Evolutionary conservation across 2,797 vertebrate genomes (phyloP).

Genomic region (Coreius guichenoti): DNA sequence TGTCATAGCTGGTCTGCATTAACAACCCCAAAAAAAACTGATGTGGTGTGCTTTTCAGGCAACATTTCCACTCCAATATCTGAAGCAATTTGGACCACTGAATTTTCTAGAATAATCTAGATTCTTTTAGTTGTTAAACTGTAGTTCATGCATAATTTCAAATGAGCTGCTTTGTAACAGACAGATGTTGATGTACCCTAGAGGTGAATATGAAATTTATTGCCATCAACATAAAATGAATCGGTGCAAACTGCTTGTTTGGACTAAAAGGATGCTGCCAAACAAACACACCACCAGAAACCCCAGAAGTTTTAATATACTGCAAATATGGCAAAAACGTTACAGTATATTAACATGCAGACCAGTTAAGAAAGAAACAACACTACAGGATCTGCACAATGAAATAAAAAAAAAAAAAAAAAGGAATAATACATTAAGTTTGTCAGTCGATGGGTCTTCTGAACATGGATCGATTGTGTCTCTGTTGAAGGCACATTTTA

Average conservation of each 20-base stretch:
- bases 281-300: conserved; percentile 39
- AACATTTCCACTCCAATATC: neutral
- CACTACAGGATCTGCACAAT: conserved; percentile 7
- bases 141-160: neutral
- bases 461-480: conserved; percentile 38
- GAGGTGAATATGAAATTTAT: conserved; percentile 16
- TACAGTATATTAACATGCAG: conserved; percentile 40
- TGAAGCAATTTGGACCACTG: neutral
- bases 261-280: neutral
- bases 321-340: neutral
- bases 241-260: neutral
- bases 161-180: conserved; percentile 25
- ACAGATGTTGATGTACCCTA: neutral
- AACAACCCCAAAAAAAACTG: neutral
- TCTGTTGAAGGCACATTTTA: conserved; percentile 61
- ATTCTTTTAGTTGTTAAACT: neutral
- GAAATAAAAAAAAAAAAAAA: neutral
- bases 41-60: conserved; percentile 28
- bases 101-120: too few relatives aligned
- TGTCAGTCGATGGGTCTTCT: conserved; percentile 17
- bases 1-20: conserved; percentile 8
- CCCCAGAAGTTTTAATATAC: conserved; percentile 2
- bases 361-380: conserved; percentile 36
- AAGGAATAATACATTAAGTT: neutral
- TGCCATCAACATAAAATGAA: conserved; percentile 33